phyloP scores from a whole-genome alignment of 2,797 vertebrate genomes.

The Spinus pinus region DNA sequence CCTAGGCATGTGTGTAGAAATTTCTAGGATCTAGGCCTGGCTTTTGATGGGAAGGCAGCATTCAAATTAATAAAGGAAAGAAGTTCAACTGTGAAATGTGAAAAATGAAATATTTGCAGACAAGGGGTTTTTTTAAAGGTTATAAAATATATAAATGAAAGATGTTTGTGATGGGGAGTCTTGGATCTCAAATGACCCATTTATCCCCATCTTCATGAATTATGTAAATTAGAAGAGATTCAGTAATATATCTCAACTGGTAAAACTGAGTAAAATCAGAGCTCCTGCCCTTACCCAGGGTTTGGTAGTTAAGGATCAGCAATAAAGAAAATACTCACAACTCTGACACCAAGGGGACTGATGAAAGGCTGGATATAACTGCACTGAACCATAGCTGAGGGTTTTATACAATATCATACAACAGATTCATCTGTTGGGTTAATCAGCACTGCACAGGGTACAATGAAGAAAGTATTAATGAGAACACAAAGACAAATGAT shows the following conservation, averaged over 20 bases:
- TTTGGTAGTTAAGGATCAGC: background rate
- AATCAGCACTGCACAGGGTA: background rate
- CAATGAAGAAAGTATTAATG: background rate
- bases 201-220: background rate
- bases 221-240: background rate
- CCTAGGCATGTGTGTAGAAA: rapidly evolving
- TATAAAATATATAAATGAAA: background rate
- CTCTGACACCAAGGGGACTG: background rate
- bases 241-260: background rate
- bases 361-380: background rate
- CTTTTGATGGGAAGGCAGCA: background rate
- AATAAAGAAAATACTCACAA: background rate
- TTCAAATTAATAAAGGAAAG: background rate
- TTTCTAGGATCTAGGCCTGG: background rate
- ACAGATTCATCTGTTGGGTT: background rate
- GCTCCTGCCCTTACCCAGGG: background rate
- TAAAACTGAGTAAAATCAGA: background rate
- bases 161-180: background rate
- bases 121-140: background rate
- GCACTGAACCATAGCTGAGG: background rate
- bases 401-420: background rate
- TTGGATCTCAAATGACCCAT: background rate
- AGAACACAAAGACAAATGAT: background rate
- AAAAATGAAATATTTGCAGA: background rate
- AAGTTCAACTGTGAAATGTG: background rate